Conservation (phyloP, 2,888 invertebrate genomes). For the Nebria brevicollis region DNA sequence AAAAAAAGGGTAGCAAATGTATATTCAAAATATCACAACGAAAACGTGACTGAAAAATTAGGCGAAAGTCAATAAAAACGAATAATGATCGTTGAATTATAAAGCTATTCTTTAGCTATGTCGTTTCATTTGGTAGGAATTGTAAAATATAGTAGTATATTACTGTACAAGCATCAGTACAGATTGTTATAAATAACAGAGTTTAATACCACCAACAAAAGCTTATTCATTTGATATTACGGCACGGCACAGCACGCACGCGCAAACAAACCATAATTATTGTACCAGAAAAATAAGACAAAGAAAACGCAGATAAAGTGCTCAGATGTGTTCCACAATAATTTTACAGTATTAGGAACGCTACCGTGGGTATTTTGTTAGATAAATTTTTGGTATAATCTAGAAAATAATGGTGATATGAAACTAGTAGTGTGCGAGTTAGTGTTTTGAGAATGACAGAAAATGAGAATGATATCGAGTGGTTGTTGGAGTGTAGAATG, state of each 20-base stretch:
- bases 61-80: too few species aligned
- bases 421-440: too few species aligned
- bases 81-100: too few species aligned
- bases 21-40: too few species aligned
- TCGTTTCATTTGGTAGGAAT: not conserved
- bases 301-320: not conserved
- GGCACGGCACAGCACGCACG: not conserved
- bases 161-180: not conserved
- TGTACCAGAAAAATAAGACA: not conserved
- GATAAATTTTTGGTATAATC: too few species aligned
- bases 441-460: too few species aligned
- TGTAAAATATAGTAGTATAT: not conserved
- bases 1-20: not conserved
- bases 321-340: not conserved
- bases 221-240: not conserved
- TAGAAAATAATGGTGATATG: too few species aligned
- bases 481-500: too few species aligned
- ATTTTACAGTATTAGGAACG: not conserved
- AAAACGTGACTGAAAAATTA: too few species aligned
- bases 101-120: not conserved
- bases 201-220: not conserved
- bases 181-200: not conserved
- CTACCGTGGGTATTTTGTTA: too few species aligned
- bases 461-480: too few species aligned
- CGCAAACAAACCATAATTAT: not conserved